Evolutionary conservation across 2,888 invertebrate species (phyloP).

Genomic region (Eumerus sabulonum): DNA sequence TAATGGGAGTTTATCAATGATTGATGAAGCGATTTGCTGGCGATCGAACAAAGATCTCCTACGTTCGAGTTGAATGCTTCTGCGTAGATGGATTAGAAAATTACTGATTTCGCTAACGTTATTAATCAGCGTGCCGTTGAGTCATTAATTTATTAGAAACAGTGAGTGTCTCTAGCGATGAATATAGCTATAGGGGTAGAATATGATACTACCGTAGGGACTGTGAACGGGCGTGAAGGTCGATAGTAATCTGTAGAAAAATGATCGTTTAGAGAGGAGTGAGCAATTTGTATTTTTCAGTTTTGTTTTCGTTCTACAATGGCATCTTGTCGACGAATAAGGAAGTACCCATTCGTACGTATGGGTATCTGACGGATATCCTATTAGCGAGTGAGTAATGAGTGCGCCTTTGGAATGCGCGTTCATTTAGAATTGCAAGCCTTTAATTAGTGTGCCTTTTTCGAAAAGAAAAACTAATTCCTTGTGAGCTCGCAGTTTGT

Average conservation of each 20-base stretch:
- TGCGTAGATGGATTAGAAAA: conserved; percentile 38
- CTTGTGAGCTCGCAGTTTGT: too few species aligned
- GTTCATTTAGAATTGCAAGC: too few species aligned
- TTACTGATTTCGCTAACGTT: conserved; percentile 51
- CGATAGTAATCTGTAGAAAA: conserved; percentile 44
- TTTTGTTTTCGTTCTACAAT: too few species aligned
- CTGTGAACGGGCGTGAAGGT: conserved; percentile 16
- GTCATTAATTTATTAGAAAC: conserved; percentile 54
- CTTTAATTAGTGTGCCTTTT: too few species aligned
- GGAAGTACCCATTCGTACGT: background rate
- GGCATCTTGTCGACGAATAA: background rate
- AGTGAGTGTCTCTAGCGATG: conserved; percentile 4
- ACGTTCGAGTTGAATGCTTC: conserved; percentile 31
- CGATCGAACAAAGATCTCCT: background rate
- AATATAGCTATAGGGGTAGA: too few species aligned
- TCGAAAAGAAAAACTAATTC: too few species aligned
- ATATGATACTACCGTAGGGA: too few species aligned
- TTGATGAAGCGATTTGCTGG: background rate
- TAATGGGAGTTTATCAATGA: too few species aligned
- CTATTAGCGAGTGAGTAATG: too few species aligned
- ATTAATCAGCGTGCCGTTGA: conserved; percentile 64
- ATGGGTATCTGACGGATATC: too few species aligned
- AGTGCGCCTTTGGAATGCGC: too few species aligned
- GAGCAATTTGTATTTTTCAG: too few species aligned
- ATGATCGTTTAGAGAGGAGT: conserved; percentile 44